Evolutionary conservation across 35 echinoderm and acorn worm genomes (phyloP).

Genomic region (Hemicentrotus pulcherrimus): DNA sequence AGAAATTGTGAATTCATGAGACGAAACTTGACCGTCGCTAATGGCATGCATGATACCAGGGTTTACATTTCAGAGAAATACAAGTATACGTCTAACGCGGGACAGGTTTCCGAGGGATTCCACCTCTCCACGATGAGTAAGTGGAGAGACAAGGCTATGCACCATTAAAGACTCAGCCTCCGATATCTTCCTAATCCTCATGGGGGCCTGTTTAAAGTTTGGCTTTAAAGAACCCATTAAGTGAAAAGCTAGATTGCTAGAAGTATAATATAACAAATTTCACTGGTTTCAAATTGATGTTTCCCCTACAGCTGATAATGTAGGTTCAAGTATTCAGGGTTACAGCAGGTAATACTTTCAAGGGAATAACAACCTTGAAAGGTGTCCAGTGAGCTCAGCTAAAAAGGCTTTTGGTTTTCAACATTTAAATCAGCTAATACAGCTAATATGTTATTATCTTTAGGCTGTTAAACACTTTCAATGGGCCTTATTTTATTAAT

Average conservation of each 20-base stretch:
- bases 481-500: too few relatives aligned
- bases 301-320: too few relatives aligned
- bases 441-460: too few relatives aligned
- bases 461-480: too few relatives aligned
- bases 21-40: neutral
- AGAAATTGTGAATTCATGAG: neutral
- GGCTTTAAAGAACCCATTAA: neutral
- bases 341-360: too few relatives aligned
- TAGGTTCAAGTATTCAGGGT: too few relatives aligned
- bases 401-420: too few relatives aligned
- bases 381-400: too few relatives aligned
- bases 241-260: neutral
- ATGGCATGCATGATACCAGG: slow-evolving; percentile 15
- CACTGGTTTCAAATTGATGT: neutral
- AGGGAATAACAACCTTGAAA: too few relatives aligned
- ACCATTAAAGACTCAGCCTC: neutral
- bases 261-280: neutral
- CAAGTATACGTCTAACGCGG: neutral
- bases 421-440: too few relatives aligned
- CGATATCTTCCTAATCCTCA: neutral
- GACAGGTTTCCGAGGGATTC: neutral
- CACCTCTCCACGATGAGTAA: neutral
- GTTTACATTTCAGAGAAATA: neutral
- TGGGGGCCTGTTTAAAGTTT: neutral
- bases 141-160: neutral